Evolutionary conservation across 2,113 vertebrate genomes (phyloP), one percentile per base, ranked within the genome.

Genomic region (Tonatia bakeri): DNA sequence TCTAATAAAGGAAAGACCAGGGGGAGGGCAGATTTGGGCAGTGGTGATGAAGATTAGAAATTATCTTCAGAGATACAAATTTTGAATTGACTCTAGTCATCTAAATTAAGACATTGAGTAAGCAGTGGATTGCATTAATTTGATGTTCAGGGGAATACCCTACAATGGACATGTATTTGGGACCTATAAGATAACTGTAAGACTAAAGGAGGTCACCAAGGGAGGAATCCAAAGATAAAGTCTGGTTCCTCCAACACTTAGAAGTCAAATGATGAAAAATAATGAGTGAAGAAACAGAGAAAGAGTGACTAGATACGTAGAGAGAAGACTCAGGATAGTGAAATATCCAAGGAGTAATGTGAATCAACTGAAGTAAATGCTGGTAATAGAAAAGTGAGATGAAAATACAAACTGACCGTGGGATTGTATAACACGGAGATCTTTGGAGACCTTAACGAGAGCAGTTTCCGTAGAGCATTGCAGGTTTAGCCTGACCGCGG

Each of bases 181-280:
- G 61, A 67, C 16, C 28, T 83, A 12, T 36, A 72, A 40, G 33
- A 73, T n/a, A 8, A 82, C 2, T 6, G 19, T 87, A 26, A 75
- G 24, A 50, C 4, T 50, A 54, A 54, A 75, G n/a, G 6, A 86
- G 4, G 4, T 65, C 36, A 64, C 12, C 5, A 36, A 43, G 28
- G 8, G 26, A 72, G 4, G 38, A 5, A 0, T 14, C 6, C 19
- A 67, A 52, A 79, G 19, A 3, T 2, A 36, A 8, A 65, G 0
- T 22, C 10, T 17, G 10, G 8, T 4, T 65, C 28, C 12, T 31
- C 19, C 16, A 73, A 15, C 5, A 70, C 1, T 40, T 81, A 5
- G 13, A n/a, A 17, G 4, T 56, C 24, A 40, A 15, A 90, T 38
- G 38, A 70, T 64, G 26, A 52, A 40, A 50, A 45, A 1, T 54